Evolutionary conservation across 2,797 vertebrate species (phyloP), one percentile per base, ranked within the genome.

Genomic region (Cephalopachus bancanus): DNA sequence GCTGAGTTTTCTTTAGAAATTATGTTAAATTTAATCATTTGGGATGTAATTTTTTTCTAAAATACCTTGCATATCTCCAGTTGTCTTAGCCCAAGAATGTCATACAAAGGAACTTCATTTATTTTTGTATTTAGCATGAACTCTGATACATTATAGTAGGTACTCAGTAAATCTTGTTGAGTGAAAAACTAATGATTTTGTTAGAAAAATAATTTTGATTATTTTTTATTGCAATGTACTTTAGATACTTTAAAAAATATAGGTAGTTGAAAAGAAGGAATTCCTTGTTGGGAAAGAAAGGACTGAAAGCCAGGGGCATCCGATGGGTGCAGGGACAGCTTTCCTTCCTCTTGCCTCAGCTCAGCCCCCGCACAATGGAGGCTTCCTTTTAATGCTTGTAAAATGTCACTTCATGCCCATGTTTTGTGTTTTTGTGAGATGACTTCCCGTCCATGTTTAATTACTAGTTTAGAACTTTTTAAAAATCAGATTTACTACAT

Each of bases 341-440:
- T 10, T 1, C n/a, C 79, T 22, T 7, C 24, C 57, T 7, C 9
- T 20, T 11, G 2, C 4, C 44, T 22, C 1, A 0, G 10, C 20
- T 0, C 11, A 4, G 17, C 15, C 19, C 57, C 30, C 10, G 9
- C 6, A 26, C 2, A 12, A 2, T 0, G 0, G 17, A 15, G 6
- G 15, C 75, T 51, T 55, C 10, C 0, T 69, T 44, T 65, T 53
- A 28, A 1, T 22, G 33, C 55, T 57, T 53, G 7, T 16, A 10
- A 10, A 5, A 11, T 22, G 11, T 49, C 78, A 0, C 57, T 59
- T n/a, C 22, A 9, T 1, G 14, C 19, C 26, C 30, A 17, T 3
- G 1, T 20, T 53, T 51, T 71, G 55, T n/a, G 9, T 65, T 75
- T 74, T 65, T 9, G 5, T 33, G 51, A 22, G 22, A n/a, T 69